Base-by-base conservation (phyloP, 2,888 invertebrate genomes). In the Drosophila lacicola region DNA sequence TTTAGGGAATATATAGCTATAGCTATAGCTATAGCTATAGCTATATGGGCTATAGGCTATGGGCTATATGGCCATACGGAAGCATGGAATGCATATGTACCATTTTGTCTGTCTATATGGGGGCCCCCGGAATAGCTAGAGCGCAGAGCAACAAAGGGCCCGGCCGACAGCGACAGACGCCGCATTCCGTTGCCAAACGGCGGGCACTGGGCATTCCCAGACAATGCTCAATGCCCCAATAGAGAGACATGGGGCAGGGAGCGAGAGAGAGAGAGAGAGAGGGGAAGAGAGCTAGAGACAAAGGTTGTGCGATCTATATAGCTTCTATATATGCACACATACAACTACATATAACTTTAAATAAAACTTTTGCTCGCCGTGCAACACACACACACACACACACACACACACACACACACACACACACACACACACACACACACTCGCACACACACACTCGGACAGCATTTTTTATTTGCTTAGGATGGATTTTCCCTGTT, bases 171-270 rank as follows among this genome's bases (percentile, higher is more conserved):
- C 53, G 53, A 53, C 53, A 53, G 68, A 60, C 58, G 66, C 60
- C 63, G 67, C 86, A 88, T 88, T 83, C 80, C 70, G 69, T 33
- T 61, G 78, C 50, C 80, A 67, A 63, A 33, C 69, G 61, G 39
- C 74, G 82, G 64, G 78, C 77, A 66, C 49, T 80, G 85, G 83
- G 88, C 83, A 83, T 83, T 83, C 86, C 88, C 83, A 88, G 82
- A 83, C 82, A 70, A 83, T 82, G 72, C 80, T 62, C 82, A 70
- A 83, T 82, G 72, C 80, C 64, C 58, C 54, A 56, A 66, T 33
- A 63, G 64, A 54, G 53, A 46, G 8, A 29, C 8, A 14, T n/a
- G 50, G 49, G 8, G 13, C 29, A 50, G 19, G 45, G 8, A 49
- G 46, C 34, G 25, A 54, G 36, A 9, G 45, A 37, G 8, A 11